Evolutionary conservation across 2,888 invertebrate genomes (phyloP).

Genomic region (Pachydiplax longipennis): DNA sequence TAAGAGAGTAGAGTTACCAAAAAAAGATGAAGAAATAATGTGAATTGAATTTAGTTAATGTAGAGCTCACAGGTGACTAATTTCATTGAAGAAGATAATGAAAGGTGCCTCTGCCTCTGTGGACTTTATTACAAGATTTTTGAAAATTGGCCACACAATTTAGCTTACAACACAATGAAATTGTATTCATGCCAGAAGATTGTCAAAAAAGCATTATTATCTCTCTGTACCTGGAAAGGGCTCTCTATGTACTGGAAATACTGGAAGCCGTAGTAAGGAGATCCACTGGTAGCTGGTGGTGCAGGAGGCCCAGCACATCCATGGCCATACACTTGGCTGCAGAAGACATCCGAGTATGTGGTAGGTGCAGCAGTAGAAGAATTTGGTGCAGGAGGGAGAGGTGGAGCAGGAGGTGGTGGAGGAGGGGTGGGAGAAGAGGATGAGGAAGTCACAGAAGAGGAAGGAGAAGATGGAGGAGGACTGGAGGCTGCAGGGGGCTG

Average conservation of each 20-base stretch:
- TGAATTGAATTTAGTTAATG: no score
- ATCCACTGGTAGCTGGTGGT: conserved; percentile 11
- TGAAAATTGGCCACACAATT: no score
- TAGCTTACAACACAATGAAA: no score
- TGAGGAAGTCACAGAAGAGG: conserved; percentile 18
- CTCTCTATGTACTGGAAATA: conserved; percentile 39
- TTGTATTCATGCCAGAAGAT: no score
- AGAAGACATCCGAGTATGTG: conserved; percentile 37
- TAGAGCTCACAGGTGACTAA: no score
- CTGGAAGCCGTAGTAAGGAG: conserved; percentile 45
- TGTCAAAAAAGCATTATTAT: neutral
- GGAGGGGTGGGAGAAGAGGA: conserved; percentile 6
- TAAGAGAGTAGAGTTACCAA: no score
- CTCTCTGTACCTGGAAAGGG: conserved; percentile 10
- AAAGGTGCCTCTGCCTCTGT: no score
- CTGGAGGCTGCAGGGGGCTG: neutral
- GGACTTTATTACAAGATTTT: no score
- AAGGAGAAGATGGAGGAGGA: conserved; percentile 6
- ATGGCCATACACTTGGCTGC: conserved; percentile 37
- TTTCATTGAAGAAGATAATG: no score
- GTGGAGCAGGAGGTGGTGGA: neutral
- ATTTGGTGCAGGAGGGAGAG: neutral
- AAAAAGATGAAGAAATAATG: no score
- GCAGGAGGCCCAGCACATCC: conserved; percentile 19
- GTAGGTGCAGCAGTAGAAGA: neutral